Evolutionary conservation across 2,888 invertebrate genomes (phyloP).

Genomic region (Xylota segnis): DNA sequence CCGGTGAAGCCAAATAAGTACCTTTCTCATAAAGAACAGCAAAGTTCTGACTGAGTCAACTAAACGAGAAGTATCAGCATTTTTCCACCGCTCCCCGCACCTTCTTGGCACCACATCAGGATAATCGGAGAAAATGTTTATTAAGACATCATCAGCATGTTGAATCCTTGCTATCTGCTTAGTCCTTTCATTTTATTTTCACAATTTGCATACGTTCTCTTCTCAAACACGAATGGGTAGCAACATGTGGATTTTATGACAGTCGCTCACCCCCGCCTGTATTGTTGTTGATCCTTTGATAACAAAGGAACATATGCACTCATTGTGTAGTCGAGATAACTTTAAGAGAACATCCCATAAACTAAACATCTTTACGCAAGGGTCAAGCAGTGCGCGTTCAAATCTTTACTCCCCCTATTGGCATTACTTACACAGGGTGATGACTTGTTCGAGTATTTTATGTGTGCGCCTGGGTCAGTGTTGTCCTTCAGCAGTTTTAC

Average conservation of each 20-base stretch:
- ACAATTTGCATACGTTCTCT: conserved; percentile 60
- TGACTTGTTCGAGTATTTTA: conserved; percentile 48
- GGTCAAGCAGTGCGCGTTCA: conserved; percentile 54
- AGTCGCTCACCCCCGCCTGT: neutral
- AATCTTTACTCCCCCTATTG: neutral
- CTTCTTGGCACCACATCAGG: conserved; percentile 3
- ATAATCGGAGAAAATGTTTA: conserved; percentile 68
- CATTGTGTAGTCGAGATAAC: conserved; percentile 41
- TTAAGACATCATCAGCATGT: conserved; percentile 75
- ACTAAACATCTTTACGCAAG: conserved; percentile 41
- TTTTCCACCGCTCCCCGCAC: neutral
- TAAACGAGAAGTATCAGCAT: conserved; percentile 56
- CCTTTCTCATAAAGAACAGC: conserved; percentile 22
- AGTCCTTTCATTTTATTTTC: conserved; percentile 27
- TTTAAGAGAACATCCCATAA: conserved; percentile 55
- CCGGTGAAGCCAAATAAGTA: conserved; percentile 7
- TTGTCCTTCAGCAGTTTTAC: conserved; percentile 57
- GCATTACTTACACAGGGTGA: conserved; percentile 35
- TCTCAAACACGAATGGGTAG: conserved; percentile 26
- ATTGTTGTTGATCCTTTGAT: conserved; percentile 64
- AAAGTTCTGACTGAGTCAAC: conserved; percentile 13
- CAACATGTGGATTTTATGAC: conserved; percentile 74
- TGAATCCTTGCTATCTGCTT: conserved; percentile 32
- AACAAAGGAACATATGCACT: conserved; percentile 66
- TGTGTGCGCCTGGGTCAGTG: conserved; percentile 33